Percentiles rank a stretch among this genome's conserved stretches.
phyloP scores from a whole-genome alignment of 2,797 vertebrate genomes.

The Stomatorhinus walkeri region DNA sequence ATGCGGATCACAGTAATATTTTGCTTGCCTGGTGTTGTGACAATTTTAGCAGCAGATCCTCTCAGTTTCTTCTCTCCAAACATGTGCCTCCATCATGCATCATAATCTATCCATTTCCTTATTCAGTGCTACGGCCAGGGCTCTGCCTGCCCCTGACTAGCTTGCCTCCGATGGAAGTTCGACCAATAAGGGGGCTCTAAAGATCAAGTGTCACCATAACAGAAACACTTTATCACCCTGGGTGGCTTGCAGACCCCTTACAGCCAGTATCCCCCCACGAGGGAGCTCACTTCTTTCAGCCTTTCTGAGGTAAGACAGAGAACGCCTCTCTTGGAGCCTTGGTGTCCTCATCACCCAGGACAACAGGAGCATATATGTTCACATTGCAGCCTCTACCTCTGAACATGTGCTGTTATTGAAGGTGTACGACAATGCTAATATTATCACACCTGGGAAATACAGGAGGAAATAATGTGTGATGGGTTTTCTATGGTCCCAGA shows the following conservation, averaged over 20 bases:
- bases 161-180: conserved; percentile 30
- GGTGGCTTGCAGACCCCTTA: conserved; percentile 64
- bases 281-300: conserved; percentile 71
- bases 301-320: conserved; percentile 72
- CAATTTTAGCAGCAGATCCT: conserved; percentile 78
- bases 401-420: conserved; percentile 22
- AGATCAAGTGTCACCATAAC: conserved; percentile 89
- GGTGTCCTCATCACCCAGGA: conserved; percentile 16
- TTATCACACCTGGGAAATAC: conserved; percentile 18
- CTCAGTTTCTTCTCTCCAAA: conserved; percentile 51
- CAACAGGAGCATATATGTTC: conserved; percentile 30
- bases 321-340: conserved; percentile 16
- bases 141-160: conserved; percentile 41
- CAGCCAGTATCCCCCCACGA: conserved; percentile 62
- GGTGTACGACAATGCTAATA: conserved; percentile 18
- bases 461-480: background rate
- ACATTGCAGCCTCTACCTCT: conserved; percentile 36
- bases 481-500: background rate
- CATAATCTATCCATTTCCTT: conserved; percentile 61
- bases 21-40: conserved; percentile 56
- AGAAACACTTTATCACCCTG: conserved; percentile 65
- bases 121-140: conserved; percentile 70
- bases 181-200: conserved; percentile 68
- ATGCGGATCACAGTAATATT: conserved; percentile 35
- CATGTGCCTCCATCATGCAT: conserved; percentile 56